Evolutionary conservation across 2,888 invertebrate species (phyloP).

Genomic region (Noctua comes): DNA sequence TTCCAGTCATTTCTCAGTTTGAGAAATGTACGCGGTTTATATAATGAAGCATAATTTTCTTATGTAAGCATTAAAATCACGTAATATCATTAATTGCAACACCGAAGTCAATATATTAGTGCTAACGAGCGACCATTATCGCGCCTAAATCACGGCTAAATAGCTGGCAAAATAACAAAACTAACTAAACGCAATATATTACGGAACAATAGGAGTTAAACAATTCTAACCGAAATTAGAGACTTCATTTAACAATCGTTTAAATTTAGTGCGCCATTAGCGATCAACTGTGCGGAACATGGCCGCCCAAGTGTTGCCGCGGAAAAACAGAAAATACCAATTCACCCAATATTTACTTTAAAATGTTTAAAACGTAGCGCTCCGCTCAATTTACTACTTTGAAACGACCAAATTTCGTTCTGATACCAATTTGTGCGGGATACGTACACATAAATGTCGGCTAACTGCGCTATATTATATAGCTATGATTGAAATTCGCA

Average conservation of each 20-base stretch:
- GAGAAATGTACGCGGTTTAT: constrained; percentile 24
- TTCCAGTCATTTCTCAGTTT: constrained; percentile 28
- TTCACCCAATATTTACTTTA: constrained; percentile 61
- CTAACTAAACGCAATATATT: constrained; percentile 64
- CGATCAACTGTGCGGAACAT: constrained; percentile 68
- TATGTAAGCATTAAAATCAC: constrained; percentile 54
- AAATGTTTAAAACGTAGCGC: constrained; percentile 51
- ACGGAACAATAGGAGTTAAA: constrained; percentile 69
- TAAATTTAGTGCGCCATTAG: constrained; percentile 72
- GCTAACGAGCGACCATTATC: constrained; percentile 71
- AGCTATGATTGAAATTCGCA: constrained; percentile 36
- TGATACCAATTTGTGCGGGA: constrained; percentile 49
- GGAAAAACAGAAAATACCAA: constrained; percentile 59
- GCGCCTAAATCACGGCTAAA: constrained; percentile 71
- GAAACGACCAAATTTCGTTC: constrained; percentile 45
- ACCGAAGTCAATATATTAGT: constrained; percentile 66
- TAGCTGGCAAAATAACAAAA: constrained; percentile 69
- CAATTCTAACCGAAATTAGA: constrained; percentile 72
- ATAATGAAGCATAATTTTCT: constrained; percentile 43
- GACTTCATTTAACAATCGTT: constrained; percentile 74
- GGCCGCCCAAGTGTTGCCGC: constrained; percentile 53
- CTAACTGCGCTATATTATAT: constrained; percentile 2
- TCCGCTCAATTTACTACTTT: constrained; percentile 60
- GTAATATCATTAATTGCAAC: constrained; percentile 63
- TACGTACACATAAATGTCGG: constrained; percentile 19